These are phyloP conservation scores for Dermatemys mawii DNA, from an alignment of 2,113 vertebrate species.

Conservation along the genomic window DNA sequence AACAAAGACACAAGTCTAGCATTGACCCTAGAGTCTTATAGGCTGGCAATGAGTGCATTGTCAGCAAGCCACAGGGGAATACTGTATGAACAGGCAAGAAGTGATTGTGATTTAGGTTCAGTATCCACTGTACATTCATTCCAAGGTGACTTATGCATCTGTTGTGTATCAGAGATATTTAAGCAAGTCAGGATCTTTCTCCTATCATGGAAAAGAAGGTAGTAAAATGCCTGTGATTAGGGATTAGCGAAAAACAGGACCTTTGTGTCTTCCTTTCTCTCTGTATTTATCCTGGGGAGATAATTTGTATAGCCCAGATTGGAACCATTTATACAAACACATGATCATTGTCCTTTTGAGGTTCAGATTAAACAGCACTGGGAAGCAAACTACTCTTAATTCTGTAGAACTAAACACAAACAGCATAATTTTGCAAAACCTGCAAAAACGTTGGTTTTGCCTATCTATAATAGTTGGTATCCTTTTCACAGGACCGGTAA, in stretches of 20 bases:
- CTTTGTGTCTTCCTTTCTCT: neutral
- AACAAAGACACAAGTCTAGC: neutral
- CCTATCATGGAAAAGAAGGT: neutral
- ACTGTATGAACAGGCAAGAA: neutral
- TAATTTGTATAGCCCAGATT: neutral
- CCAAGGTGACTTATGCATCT: neutral
- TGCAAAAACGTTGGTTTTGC: neutral
- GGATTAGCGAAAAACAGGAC: neutral
- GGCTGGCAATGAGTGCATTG: neutral
- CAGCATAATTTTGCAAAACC: neutral
- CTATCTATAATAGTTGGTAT: neutral
- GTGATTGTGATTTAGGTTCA: neutral
- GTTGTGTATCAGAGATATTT: neutral
- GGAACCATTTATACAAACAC: neutral
- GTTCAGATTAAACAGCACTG: neutral
- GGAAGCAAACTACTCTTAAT: neutral
- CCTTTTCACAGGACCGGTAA: neutral
- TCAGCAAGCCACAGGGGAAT: neutral
- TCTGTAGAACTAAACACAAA: neutral
- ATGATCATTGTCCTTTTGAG: neutral
- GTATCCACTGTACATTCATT: neutral
- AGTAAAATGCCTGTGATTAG: neutral
- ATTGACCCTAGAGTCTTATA: neutral
- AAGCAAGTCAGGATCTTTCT: neutral
- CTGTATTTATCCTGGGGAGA: neutral